Evolutionary conservation across 1,140 invertebrate species (phyloP), one percentile per base, ranked within the genome.

Genomic region (Drosophila mauritiana): DNA sequence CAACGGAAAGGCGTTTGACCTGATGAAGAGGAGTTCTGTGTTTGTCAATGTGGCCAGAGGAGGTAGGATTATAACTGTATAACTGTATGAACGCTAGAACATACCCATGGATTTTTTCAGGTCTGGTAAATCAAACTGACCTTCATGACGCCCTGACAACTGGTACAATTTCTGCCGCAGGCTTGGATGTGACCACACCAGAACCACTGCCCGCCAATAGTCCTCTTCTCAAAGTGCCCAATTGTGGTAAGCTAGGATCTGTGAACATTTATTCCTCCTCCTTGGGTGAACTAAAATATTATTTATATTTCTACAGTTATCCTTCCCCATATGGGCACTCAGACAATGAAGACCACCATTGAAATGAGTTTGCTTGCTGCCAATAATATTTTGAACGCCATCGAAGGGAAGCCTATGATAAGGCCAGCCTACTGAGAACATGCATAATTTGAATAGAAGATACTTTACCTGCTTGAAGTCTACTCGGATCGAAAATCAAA

Each of bases 131-230:
- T 73, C 97, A 97, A 75, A 93, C 95, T 27, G 96, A 95, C 25
- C 91, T 98, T 3, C 93, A 96, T n/a, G 92, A 93, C 70, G 97
- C 97, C 0, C 89, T 98, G 20, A 94, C 94, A 55, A 93, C 94
- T 49, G 94, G 95, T 0, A 92, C 93, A 67, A 98, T 98, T 75
- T 95, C 95, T 82, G 96, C 96, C 0, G 98, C 98, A 1, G 98
- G 97, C 1, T 93, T 99, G 1, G 98, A 99, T 92, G 98, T 98
- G 1, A 97, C 95, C 46, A 95, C 95, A 4, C 98, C 98, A 0
- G 98, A 99, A 93, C 98, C 98, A 3, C 83, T 99, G 25, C 96
- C 97, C 0, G 91, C 94, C 0, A 94, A 96, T 88, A 94, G 97
- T 92, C 95, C 95, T 25, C 93, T 99, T 2, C 92, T 97, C 1